Base-by-base conservation (phyloP, 1,140 invertebrate species). In the Heliconius hewitsoni region DNA sequence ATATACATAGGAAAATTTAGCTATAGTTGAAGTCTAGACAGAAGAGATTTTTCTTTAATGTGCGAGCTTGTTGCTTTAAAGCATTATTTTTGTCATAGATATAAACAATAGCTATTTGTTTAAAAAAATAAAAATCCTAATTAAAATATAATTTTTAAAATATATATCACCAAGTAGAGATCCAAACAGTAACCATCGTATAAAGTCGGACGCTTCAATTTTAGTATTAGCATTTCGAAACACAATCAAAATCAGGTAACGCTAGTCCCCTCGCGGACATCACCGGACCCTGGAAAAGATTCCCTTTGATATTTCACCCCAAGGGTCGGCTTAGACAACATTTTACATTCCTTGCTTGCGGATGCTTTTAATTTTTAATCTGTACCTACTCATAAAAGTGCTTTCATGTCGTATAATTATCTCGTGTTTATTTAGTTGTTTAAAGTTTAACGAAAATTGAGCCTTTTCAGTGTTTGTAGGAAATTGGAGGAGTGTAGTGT, bases 291-390 rank as follows among this genome's bases (percentile, higher is more conserved):
- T 46, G 39, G 71, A 70, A 73, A n/a, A 71, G 73, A 75, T 79
- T 76, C 57, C 74, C 78, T 80, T 80, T 80, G 78, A 80, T 57
- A 70, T 71, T 76, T 71, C 13, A 71, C 39, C 74, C n/a, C 46
- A 52, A 73, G 34, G 70, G 70, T 52, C 73, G 72, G 13, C 2
- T 27, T 27, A 42, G 9, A 9, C 46, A 8, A 70, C 42, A 55
- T 74, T 78, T 66, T 73, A 23, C 78, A 74, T 80, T 46, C 70
- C 70, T 75, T 52, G 60, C 37, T 71, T 37, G 6, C 34, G 8
- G 34, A 37, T 37, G 34, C 34, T 37, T 76, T 80, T 73, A 80
- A 76, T 76, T 57, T 76, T 80, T 76, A 80, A 80, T 80, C 37
- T 71, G 16, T 55, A 23, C 6, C 34, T 37, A 37, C 16, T 74